Conservation (phyloP, 2,797 vertebrate genomes). For the Xiphorhynchus erythropygius region DNA sequence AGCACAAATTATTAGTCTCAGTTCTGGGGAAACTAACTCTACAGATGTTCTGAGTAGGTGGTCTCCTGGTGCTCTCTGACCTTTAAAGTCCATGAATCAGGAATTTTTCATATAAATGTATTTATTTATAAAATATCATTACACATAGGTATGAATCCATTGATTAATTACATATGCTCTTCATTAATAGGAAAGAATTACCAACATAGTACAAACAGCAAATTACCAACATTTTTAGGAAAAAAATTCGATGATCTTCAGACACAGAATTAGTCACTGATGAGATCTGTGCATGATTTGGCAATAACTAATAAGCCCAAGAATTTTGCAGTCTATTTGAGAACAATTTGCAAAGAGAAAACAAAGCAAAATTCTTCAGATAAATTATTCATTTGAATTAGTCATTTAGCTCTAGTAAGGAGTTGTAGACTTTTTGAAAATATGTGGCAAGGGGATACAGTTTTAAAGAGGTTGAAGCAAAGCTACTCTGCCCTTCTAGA, state of each 20-base stretch:
- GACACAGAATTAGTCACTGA: conserved; percentile 28
- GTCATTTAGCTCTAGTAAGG: conserved; percentile 67
- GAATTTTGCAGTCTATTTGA: conserved; percentile 71
- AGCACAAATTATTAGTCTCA: conserved; percentile 29
- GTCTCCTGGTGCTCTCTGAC: conserved; percentile 31
- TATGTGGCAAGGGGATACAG: conserved; percentile 63
- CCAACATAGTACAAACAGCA: neutral
- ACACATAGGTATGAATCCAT: neutral
- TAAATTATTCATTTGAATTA: conserved; percentile 77
- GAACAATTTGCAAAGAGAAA: conserved; percentile 75
- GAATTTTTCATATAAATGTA: conserved; percentile 17
- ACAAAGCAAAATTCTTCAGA: conserved; percentile 74
- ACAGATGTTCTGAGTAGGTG: conserved; percentile 57
- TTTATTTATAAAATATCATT: conserved; percentile 51
- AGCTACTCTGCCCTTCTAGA: conserved; percentile 56
- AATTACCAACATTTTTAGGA: conserved; percentile 28
- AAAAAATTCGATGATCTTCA: neutral
- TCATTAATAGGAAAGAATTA: neutral
- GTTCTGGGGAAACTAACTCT: neutral
- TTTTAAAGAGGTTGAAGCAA: conserved; percentile 64
- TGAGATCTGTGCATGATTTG: conserved; percentile 54
- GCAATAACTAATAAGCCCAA: conserved; percentile 57
- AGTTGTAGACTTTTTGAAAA: conserved; percentile 74
- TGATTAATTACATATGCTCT: conserved; percentile 29
- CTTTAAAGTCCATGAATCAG: conserved; percentile 13